phyloP scores from a whole-genome alignment of 1,140 invertebrate genomes.

The Cardiocondyla obscurior region DNA sequence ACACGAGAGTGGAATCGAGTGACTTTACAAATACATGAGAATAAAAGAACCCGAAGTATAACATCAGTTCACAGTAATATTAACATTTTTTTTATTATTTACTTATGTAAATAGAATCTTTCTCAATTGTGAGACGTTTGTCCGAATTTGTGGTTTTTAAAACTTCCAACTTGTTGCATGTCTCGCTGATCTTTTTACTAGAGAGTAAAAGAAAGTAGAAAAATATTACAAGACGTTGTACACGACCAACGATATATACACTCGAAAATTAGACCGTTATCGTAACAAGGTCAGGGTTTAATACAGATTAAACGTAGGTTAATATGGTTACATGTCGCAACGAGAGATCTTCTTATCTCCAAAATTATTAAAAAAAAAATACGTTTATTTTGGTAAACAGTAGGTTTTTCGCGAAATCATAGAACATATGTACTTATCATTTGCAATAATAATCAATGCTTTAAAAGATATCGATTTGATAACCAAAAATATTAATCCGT shows the following conservation, averaged over 20 bases:
- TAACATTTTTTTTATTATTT: no score
- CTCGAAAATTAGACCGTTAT: constrained; percentile 34
- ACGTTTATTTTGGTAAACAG: neutral
- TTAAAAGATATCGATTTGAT: neutral
- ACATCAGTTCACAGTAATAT: no score
- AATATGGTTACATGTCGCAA: neutral
- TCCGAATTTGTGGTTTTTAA: neutral
- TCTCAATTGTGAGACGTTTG: neutral
- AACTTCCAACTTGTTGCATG: neutral
- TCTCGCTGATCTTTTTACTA: neutral
- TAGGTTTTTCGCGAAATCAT: neutral
- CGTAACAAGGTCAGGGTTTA: constrained; percentile 31
- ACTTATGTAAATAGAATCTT: no score
- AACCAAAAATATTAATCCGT: neutral
- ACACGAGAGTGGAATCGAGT: neutral
- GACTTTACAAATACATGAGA: neutral
- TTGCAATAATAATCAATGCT: neutral
- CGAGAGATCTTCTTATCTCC: neutral
- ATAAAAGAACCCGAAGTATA: neutral
- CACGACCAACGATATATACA: neutral
- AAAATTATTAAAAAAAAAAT: constrained; percentile 24
- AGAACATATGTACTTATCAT: neutral
- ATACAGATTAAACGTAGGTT: neutral
- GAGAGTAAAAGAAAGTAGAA: neutral
- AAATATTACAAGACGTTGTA: neutral